Evolutionary conservation across 2,888 invertebrate species (phyloP).

Genomic region (Andrena minutula): DNA sequence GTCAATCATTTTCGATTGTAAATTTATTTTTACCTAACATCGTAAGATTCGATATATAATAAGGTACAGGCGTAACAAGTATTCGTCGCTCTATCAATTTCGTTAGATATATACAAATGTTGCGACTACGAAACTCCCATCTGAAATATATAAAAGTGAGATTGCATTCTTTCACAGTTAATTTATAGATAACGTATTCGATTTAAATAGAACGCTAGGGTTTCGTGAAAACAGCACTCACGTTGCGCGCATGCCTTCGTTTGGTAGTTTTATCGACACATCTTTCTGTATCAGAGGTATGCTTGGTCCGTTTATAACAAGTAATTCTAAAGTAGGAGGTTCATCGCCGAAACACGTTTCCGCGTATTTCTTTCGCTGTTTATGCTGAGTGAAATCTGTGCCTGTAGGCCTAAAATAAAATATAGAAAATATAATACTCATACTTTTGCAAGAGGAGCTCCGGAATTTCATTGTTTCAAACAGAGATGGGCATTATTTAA

Average conservation of each 20-base stretch:
- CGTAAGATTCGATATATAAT: constrained; percentile 76
- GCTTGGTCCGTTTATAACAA: constrained; percentile 68
- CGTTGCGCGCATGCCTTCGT: constrained; percentile 64
- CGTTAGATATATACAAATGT: constrained; percentile 72
- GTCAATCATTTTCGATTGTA: constrained; percentile 42
- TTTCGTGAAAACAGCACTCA: constrained; percentile 57
- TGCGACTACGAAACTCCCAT: constrained; percentile 78
- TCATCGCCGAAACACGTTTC: constrained; percentile 75
- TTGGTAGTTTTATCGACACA: constrained; percentile 56
- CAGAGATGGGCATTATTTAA: no score
- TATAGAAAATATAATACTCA: background rate
- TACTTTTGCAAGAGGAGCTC: background rate
- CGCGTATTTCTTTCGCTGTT: constrained; percentile 73
- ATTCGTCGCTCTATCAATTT: constrained; percentile 72
- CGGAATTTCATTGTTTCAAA: background rate
- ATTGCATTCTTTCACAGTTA: background rate
- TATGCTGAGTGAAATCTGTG: constrained; percentile 76
- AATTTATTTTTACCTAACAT: constrained; percentile 75
- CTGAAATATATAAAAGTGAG: constrained; percentile 64
- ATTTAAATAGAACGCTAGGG: background rate
- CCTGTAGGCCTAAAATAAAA: constrained; percentile 66
- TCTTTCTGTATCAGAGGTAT: constrained; percentile 64
- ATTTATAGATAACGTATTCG: background rate
- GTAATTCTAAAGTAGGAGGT: constrained; percentile 74
- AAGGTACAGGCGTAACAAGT: constrained; percentile 75